Evolutionary conservation across 2,888 invertebrate species (phyloP).

Genomic region (Chymomyza fuscimana): DNA sequence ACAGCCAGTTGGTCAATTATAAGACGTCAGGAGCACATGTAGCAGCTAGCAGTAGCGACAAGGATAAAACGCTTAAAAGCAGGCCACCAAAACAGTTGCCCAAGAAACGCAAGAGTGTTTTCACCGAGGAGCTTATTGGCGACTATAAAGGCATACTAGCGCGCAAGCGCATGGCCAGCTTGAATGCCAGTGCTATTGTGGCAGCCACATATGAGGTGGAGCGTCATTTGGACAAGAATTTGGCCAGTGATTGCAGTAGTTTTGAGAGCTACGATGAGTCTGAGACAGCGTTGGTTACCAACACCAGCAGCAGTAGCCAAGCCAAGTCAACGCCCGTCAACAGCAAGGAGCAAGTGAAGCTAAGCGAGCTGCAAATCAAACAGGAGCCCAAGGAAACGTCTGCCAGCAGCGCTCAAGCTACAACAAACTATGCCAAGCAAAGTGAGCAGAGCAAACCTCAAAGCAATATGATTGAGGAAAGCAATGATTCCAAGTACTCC

Average conservation of each 20-base stretch:
- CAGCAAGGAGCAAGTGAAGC: too few species aligned
- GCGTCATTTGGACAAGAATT: constrained; percentile 78
- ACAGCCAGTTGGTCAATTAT: constrained; percentile 34
- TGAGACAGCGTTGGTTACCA: constrained; percentile 74
- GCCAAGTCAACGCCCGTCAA: too few species aligned
- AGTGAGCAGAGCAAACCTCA: constrained; percentile 40
- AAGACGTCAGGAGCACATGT: neutral
- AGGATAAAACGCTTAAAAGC: constrained; percentile 10
- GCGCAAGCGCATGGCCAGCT: constrained; percentile 93
- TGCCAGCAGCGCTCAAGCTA: neutral
- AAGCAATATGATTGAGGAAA: constrained; percentile 72
- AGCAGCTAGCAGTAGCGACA: constrained; percentile 7
- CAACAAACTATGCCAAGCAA: neutral
- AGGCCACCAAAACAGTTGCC: constrained; percentile 71
- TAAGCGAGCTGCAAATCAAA: constrained; percentile 31
- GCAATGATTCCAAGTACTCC: constrained; percentile 75
- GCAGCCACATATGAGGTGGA: constrained; percentile 91
- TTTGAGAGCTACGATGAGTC: constrained; percentile 77
- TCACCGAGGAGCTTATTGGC: constrained; percentile 80
- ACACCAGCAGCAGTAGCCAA: constrained; percentile 20
- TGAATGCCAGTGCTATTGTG: constrained; percentile 93
- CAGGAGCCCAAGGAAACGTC: constrained; percentile 41
- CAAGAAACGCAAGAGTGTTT: constrained; percentile 79
- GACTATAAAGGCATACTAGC: constrained; percentile 93
- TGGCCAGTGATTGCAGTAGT: constrained; percentile 77